phyloP scores from a whole-genome alignment of 1,140 invertebrate genomes.

The Fopius arisanus region DNA sequence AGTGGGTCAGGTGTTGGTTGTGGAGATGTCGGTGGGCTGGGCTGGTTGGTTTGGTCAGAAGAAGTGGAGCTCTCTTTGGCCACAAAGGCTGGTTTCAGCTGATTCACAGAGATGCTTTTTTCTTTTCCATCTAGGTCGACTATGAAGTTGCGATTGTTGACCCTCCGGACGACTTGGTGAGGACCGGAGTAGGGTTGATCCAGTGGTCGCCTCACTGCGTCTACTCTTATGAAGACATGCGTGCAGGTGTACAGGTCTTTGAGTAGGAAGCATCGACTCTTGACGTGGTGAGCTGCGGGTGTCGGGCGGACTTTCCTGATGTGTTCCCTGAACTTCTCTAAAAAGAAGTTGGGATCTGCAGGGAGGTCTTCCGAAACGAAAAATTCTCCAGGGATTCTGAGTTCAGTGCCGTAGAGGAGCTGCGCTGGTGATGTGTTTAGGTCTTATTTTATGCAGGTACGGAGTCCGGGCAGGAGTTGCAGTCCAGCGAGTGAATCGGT shows the following conservation, averaged over 20 bases:
- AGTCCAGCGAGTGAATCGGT: no score
- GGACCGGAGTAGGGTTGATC: constrained; percentile 30
- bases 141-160: not conserved
- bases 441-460: not conserved
- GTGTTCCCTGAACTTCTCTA: not conserved
- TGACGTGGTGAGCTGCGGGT: not conserved
- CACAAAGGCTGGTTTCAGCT: not conserved
- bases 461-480: not conserved
- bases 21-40: not conserved
- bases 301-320: not conserved
- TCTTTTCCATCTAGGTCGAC: not conserved
- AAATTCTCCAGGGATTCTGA: not conserved
- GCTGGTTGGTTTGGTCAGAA: not conserved
- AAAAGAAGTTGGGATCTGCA: constrained; percentile 19
- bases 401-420: not conserved
- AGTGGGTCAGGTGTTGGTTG: not conserved
- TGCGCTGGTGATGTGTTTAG: not conserved
- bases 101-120: not conserved
- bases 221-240: constrained; percentile 39
- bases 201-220: constrained; percentile 30
- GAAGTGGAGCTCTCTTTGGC: not conserved
- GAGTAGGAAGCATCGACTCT: constrained; percentile 16
- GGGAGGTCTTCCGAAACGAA: not conserved
- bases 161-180: not conserved
- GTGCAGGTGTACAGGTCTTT: constrained; percentile 27